Evolutionary conservation across 2,888 invertebrate genomes (phyloP), one percentile per base, ranked within the genome.

Genomic region (Mythimna albipuncta): DNA sequence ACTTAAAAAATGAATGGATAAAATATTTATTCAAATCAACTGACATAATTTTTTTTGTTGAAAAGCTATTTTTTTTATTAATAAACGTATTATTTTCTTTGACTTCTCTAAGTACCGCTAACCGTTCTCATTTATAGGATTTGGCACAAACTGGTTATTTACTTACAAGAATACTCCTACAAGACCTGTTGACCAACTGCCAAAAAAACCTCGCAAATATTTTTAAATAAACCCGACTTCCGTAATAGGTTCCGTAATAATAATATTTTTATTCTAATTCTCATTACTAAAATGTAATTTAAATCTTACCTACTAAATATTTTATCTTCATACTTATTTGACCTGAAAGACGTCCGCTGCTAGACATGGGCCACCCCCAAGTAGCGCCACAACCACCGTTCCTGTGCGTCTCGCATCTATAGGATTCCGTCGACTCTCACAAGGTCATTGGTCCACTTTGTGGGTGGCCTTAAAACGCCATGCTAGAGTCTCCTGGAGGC

Each of bases 81-180:
- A 26, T 26, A 69, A 26, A 57, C n/a, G 26, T 26, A 68, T 67
- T 52, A 74, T 21, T 65, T 57, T 16, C 61, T 41, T 58, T 44
- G 57, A 21, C 55, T 64, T 59, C 11, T 3, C 16, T 52, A 0
- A 47, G 41, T 44, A 35, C 72, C n/a, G 58, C 11, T 55, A 63
- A 10, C 9, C 2, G 47, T 21, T 21, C 54, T 67, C 41, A 50
- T 54, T 72, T 41, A 0, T 3, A 21, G 21, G 9, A 61, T 38
- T 57, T 9, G n/a, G 32, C 16, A 35, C 32, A 50, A 21, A 32
- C 6, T n/a, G 2, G 13, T 3, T 19, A 54, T 61, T 21, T 52
- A 52, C n/a, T 16, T n/a, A 10, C 16, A 16, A n/a, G 6, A 26
- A 19, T 44, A 26, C 19, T 2, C 16, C 6, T 47, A 35, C 11